Evolutionary conservation across 1,140 invertebrate species (phyloP).

Genomic region (Polypedilum vanderplanki): DNA sequence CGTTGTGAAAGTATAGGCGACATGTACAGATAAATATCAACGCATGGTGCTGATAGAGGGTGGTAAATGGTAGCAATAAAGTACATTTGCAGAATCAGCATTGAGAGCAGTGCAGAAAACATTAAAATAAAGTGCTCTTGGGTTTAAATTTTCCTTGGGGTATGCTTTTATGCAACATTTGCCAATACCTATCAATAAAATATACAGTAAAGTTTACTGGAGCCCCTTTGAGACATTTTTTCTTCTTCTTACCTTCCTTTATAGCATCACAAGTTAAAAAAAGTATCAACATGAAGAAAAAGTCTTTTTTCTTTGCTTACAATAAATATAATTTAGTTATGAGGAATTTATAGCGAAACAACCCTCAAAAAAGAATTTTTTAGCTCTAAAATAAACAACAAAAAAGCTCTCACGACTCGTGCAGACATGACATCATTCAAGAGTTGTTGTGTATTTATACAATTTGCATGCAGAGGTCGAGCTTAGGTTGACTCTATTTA

Average conservation of each 20-base stretch:
- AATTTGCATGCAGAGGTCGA: slow-evolving; percentile 26
- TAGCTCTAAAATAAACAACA: background rate
- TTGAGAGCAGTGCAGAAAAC: background rate
- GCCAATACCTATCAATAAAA: background rate
- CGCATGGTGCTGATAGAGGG: background rate
- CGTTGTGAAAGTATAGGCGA: too few relatives aligned
- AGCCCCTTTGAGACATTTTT: background rate
- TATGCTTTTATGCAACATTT: slow-evolving; percentile 19
- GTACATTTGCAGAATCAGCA: background rate
- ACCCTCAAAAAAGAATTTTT: background rate
- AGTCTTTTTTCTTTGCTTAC: background rate
- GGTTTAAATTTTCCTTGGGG: background rate
- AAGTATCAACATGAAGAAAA: background rate
- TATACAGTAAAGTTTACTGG: background rate
- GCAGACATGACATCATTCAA: slow-evolving; percentile 11
- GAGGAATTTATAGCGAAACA: slow-evolving; percentile 15
- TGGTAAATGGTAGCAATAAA: background rate
- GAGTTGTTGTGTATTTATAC: slow-evolving; percentile 17
- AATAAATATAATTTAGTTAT: slow-evolving; percentile 15
- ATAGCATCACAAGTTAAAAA: background rate
- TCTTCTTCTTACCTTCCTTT: background rate
- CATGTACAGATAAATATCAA: too few relatives aligned
- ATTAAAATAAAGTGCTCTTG: background rate
- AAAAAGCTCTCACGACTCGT: background rate
- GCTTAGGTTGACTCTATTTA: background rate